These are phyloP conservation scores for Nothocercus nigrocapillus DNA, from an alignment of 2,113 vertebrate species.

Conservation along the genomic window DNA sequence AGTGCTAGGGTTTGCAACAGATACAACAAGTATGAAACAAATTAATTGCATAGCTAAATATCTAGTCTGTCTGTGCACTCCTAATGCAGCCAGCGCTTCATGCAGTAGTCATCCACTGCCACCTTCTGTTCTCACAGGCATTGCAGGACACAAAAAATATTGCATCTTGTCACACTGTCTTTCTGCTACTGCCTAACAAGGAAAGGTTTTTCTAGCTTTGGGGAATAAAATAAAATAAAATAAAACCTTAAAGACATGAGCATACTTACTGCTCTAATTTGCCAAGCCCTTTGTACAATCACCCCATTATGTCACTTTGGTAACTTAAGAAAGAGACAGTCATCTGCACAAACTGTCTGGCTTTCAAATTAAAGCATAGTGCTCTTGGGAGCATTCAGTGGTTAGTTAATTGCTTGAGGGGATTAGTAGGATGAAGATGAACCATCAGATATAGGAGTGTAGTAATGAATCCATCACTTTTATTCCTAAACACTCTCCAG, in stretches of 20 bases:
- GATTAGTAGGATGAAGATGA: neutral
- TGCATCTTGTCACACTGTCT: neutral
- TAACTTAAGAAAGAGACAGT: neutral
- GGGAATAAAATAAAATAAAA: neutral
- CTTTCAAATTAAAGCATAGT: slow-evolving; percentile 1
- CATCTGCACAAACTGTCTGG: neutral
- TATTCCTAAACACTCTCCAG: neutral
- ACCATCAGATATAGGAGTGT: neutral
- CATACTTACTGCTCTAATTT: neutral
- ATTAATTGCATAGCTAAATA: neutral
- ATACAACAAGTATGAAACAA: neutral
- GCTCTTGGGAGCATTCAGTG: neutral
- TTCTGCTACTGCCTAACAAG: neutral
- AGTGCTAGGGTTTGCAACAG: neutral
- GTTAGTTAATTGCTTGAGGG: neutral
- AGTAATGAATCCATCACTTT: neutral
- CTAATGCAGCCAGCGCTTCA: neutral
- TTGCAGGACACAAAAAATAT: neutral
- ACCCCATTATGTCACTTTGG: neutral
- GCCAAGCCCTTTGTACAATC: neutral
- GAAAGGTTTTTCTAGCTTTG: neutral
- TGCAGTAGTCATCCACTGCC: slow-evolving; percentile 25
- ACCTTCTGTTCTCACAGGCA: slow-evolving; percentile 35
- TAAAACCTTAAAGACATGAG: neutral
- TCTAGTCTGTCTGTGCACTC: neutral